Base-by-base conservation (phyloP, 2,113 vertebrate species). In the Cryptoleucopteryx plumbea region DNA sequence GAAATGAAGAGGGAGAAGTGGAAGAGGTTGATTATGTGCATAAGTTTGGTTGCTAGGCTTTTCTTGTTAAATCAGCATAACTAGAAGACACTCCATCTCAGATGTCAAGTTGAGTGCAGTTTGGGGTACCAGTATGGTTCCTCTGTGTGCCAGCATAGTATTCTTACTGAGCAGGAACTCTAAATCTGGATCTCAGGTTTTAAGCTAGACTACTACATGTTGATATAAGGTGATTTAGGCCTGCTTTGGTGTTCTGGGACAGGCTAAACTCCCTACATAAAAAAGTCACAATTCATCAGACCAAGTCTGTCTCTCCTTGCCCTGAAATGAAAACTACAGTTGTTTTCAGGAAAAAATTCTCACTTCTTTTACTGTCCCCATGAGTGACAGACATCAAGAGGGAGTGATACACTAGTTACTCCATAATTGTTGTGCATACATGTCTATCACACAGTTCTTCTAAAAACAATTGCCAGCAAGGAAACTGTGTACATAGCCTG, bases 401-500 rank as follows among this genome's bases (percentile, higher is more conserved):
- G 42, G 26, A 92, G 16, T 26, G 19, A 53, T 73, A 34, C 15
- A 9, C 14, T 36, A 48, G 21, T 77, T 3, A 17, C 13, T 71
- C 21, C 21, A 2, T n/a, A 55, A 43, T 16, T 73, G 34, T 52
- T 82, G 13, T 68, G 27, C 67, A 32, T 65, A 15, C 16, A 3
- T 59, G 42, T 63, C 40, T 87, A 2, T 82, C 29, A 27, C 16
- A 10, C 9, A 40, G 21, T 66, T 70, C 47, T 82, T 75, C 6
- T 32, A 42, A 65, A 79, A 70, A 19, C 56, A 55, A 4, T 59
- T 86, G 27, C 38, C 8, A 7, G 5, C 27, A 66, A 61, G 40
- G n/a, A 72, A 80, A 43, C 7, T 2, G 3, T 38, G 38, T 7
- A 3, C 2, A 0, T 53, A 31, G 47, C 21, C 19, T 65, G 1